Evolutionary conservation across 53 echinoderm and acorn worm species (phyloP), one percentile per base, ranked within the genome.

Genomic region (Echinometra lucunter): DNA sequence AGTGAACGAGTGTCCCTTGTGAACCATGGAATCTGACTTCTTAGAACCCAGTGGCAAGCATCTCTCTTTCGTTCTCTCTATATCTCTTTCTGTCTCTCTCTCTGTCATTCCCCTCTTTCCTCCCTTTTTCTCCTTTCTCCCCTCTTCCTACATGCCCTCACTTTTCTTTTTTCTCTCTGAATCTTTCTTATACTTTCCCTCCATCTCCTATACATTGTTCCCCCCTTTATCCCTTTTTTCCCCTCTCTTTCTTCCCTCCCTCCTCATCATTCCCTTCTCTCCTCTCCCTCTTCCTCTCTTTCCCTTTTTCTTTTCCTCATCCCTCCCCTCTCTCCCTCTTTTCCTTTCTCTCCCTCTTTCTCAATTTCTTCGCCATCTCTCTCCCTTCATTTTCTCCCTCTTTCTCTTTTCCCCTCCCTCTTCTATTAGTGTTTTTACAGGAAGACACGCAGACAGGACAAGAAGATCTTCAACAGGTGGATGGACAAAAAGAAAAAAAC

Each of bases 391-490:
- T 7, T 66, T 7, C 4, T 67, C 12, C 18, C 67, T 28, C 32
- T 30, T 8, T 7, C 9, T 67, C n/a, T n/a, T n/a, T n/a, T n/a
- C n/a, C 7, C 66, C n/a, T 7, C 66, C 28, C n/a, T 27, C 28
- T 28, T 28, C 66, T 28, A 28, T 28, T 5, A 28, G 28, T 66
- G 67, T 67, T 30, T 8, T 67, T 28, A 1, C 67, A 67, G 67
- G 67, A 67, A 67, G 67, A 67, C 67, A 67, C 9, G 67, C 67
- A 67, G 67, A 67, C 32, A 67, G 66, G n/a, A n/a, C n/a, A 66
- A 30, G 63, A 63, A 63, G 63, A 63, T 63, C 63, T 21, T 63
- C 63, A 63, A 63, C 63, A 63, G 63, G 63, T 67, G 32, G 32
- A 67, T 67, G 28, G 8, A 28, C n/a, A n/a, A n/a, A n/a, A 67